A percentile compares a stretch with the other conserved stretches of the same genome.
These are phyloP conservation scores for Helicolenus hilgendorfi DNA, from an alignment of 2,797 vertebrate genomes.

Conservation along the genomic window DNA sequence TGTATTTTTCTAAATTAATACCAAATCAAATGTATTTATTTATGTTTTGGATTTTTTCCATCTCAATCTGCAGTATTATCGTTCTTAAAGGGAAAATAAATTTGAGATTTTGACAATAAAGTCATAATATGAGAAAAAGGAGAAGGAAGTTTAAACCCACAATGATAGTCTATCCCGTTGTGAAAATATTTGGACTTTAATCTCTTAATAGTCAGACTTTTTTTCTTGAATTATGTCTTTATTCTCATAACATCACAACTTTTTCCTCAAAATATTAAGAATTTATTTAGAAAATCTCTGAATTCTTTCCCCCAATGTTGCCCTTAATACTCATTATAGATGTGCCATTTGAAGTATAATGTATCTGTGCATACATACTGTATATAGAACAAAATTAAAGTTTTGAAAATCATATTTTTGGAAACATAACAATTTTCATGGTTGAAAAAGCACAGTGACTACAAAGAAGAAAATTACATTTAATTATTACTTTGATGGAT, in stretches of 20 bases:
- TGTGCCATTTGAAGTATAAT: fast-evolving
- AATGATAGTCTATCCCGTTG: neutral
- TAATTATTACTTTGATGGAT: neutral
- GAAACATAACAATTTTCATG: neutral
- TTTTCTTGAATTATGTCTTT: neutral
- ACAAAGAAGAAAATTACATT: neutral
- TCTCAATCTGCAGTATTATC: neutral
- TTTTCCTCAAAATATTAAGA: neutral
- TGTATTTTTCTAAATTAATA: neutral
- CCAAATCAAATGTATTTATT: neutral
- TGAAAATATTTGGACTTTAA: neutral
- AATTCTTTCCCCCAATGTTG: neutral
- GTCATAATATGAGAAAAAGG: neutral
- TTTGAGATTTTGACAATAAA: neutral
- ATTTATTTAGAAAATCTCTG: neutral
- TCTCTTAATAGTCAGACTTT: too few relatives aligned
- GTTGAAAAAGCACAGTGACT: neutral
- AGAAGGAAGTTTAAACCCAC: neutral
- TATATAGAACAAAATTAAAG: neutral
- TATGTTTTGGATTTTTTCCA: neutral
- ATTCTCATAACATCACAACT: too few relatives aligned
- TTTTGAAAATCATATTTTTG: neutral
- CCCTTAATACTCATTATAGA: neutral
- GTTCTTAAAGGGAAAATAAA: neutral
- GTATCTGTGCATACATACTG: neutral